Base-by-base conservation (phyloP, 1,140 invertebrate genomes). In the Cecropterus lyciades region DNA sequence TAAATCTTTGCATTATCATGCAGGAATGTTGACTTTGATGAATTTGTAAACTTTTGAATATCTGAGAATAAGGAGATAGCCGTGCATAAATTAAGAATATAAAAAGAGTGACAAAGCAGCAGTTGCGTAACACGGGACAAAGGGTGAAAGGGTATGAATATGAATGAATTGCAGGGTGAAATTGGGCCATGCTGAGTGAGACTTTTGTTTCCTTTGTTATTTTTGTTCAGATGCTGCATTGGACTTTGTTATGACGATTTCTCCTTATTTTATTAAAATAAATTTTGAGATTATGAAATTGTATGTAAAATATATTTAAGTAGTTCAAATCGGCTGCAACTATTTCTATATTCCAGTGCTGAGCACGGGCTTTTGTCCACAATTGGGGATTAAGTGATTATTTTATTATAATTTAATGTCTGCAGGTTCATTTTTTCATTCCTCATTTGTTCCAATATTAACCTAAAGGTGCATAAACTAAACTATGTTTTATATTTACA, bases 121-220 rank as follows among this genome's bases (percentile, higher is more conserved):
- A 66, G 82, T 87, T 87, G 74, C 78, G 77, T 84, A 90, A 87
- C 82, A 77, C 45, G 52, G 78, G 74, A 85, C 81, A 88, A 89
- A 89, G 84, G 85, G 84, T 82, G 79, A 82, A 83, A 82, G 80
- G 69, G 68, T 78, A 89, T 91, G 88, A 91, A 91, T 91, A 89
- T 87, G 85, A 89, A 91, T 87, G 81, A 80, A 77, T 81, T 80
- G 79, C 80, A 84, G 80, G 70, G 73, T 63, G 80, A 88, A 91
- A 91, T 89, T 91, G 79, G 84, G 77, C 68, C 81, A 76, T 68
- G 52, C 52, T 45, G 69, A 53, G 63, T 43, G 49, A 56, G 15
- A 15, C 46, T 51, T 70, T 65, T 70, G 17, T 45, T 51, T 55
- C 57, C 46, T 3, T 51, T 55, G n/a, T n/a, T n/a, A n/a, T n/a